phyloP scores from a whole-genome alignment of 2,888 invertebrate species.

The Sesia bembeciformis region DNA sequence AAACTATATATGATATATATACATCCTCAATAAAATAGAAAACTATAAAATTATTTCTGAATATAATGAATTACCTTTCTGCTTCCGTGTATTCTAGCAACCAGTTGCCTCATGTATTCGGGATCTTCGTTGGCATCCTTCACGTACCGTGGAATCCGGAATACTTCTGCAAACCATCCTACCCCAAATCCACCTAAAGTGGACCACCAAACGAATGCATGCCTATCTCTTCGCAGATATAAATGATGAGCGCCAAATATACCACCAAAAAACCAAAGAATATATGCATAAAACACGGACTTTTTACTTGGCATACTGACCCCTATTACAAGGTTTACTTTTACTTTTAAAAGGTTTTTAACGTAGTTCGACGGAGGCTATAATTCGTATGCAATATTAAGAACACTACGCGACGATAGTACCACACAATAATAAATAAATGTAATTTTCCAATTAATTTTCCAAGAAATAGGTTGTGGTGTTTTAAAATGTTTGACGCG shows the following conservation, averaged over 20 bases:
- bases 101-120: conserved; percentile 77
- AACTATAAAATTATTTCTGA: neutral
- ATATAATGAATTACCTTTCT: conserved; percentile 72
- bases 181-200: conserved; percentile 90
- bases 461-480: too few species aligned
- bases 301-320: conserved; percentile 46
- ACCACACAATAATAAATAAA: too few species aligned
- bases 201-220: conserved; percentile 93
- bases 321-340: conserved; percentile 7
- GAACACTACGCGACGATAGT: too few species aligned
- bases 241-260: conserved; percentile 92
- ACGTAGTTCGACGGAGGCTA: too few species aligned
- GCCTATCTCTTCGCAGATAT: conserved; percentile 90
- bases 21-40: too few species aligned
- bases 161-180: conserved; percentile 91
- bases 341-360: too few species aligned
- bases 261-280: conserved; percentile 92
- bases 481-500: too few species aligned
- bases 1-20: too few species aligned
- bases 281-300: conserved; percentile 81
- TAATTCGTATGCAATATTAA: too few species aligned
- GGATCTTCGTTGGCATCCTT: conserved; percentile 86
- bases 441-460: too few species aligned
- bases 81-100: conserved; percentile 74
- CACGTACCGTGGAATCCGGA: conserved; percentile 89